phyloP scores from a whole-genome alignment of 2,888 invertebrate species.

The Zaprionus obscuricornis region DNA sequence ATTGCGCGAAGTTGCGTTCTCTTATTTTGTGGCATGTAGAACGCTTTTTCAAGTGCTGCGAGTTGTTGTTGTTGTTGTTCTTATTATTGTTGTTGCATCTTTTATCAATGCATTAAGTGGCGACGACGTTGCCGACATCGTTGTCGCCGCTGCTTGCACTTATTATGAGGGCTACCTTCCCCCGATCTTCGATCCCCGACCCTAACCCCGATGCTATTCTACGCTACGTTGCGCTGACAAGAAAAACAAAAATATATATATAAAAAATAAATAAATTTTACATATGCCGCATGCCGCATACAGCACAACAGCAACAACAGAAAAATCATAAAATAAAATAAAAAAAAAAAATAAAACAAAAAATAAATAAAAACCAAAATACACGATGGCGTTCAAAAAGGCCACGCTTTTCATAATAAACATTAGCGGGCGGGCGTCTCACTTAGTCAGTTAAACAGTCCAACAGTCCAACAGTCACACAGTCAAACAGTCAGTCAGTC shows the following conservation, averaged over 20 bases:
- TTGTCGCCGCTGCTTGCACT: conserved; percentile 42
- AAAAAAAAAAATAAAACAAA: conserved; percentile 38
- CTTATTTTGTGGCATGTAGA: conserved; percentile 55
- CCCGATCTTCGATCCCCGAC: neutral
- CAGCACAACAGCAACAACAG: conserved; percentile 25
- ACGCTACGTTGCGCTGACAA: conserved; percentile 30
- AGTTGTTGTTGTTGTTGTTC: conserved; percentile 17
- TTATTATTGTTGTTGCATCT: conserved; percentile 61
- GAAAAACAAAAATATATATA: conserved; percentile 49
- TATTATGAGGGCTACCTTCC: conserved; percentile 62
- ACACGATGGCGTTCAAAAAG: conserved; percentile 75
- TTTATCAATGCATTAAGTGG: conserved; percentile 74
- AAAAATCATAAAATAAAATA: conserved; percentile 59
- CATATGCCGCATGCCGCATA: conserved; percentile 28
- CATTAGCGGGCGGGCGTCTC: conserved; percentile 56
- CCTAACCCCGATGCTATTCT: neutral
- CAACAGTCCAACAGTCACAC: conserved; percentile 23
- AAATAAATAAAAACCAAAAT: conserved; percentile 53
- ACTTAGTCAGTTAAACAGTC: conserved; percentile 5
- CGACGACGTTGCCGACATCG: conserved; percentile 10
- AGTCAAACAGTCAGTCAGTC: conserved; percentile 12
- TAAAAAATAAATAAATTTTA: conserved; percentile 41
- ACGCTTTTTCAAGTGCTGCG: conserved; percentile 9
- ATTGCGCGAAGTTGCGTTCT: conserved; percentile 51
- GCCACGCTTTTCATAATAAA: conserved; percentile 78